Evolutionary conservation across 2,888 invertebrate genomes (phyloP).

Genomic region (Pemphredon lugubris): DNA sequence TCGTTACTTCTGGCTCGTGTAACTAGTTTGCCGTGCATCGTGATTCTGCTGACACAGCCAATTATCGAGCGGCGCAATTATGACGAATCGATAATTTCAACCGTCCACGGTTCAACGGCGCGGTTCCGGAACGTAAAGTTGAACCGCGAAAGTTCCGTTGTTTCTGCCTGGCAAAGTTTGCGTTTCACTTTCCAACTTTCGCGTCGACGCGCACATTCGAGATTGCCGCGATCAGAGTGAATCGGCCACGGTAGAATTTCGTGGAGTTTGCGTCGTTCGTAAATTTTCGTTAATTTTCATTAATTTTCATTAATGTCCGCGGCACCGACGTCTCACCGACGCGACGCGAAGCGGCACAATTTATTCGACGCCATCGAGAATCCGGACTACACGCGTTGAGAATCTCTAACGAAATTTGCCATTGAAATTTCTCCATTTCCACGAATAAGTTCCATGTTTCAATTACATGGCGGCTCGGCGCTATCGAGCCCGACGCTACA

Average conservation of each 20-base stretch:
- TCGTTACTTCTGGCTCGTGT: constrained; percentile 60
- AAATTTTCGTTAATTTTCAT: no score
- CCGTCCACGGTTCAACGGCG: constrained; percentile 19
- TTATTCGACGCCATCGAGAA: no score
- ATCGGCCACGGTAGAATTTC: no score
- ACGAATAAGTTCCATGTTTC: constrained; percentile 12
- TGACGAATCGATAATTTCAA: constrained; percentile 58
- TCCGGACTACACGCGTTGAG: background rate
- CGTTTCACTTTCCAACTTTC: constrained; percentile 23
- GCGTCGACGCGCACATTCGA: constrained; percentile 22
- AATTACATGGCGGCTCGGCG: background rate
- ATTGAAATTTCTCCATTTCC: constrained; percentile 13
- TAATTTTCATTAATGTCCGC: no score
- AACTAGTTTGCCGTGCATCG: constrained; percentile 54
- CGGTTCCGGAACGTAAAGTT: constrained; percentile 30
- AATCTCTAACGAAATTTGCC: background rate
- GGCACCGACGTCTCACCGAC: no score
- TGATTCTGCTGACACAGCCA: constrained; percentile 55
- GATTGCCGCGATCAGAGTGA: constrained; percentile 9
- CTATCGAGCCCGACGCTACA: background rate
- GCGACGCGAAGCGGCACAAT: no score
- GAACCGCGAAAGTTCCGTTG: constrained; percentile 27
- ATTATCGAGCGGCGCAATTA: constrained; percentile 59
- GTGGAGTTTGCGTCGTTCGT: background rate
- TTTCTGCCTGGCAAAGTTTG: constrained; percentile 34